Conservation (phyloP, 1,140 invertebrate genomes). For the Octopus bimaculoides region DNA sequence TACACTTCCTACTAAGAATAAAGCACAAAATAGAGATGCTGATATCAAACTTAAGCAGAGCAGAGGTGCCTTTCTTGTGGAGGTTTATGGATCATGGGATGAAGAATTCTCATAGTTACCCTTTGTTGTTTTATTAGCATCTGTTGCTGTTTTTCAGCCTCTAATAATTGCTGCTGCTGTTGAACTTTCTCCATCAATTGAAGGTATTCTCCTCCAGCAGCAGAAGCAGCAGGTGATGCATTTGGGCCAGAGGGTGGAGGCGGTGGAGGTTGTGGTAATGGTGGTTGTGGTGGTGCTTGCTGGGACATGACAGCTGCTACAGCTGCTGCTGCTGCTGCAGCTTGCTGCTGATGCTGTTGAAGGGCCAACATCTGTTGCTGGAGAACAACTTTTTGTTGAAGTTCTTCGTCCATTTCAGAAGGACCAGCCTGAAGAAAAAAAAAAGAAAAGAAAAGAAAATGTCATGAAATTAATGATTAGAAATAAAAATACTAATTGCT, state of each 20-base stretch:
- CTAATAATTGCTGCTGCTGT: constrained; percentile 46
- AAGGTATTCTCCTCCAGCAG: constrained; percentile 19
- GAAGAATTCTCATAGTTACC: constrained; percentile 15
- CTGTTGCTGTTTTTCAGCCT: constrained; percentile 39
- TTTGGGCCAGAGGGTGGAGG: constrained; percentile 14
- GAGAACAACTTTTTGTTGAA: constrained; percentile 24
- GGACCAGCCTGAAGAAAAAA: neutral
- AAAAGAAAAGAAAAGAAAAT: neutral
- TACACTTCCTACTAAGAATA: no score
- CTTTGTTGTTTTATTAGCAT: constrained; percentile 30
- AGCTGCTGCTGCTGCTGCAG: neutral
- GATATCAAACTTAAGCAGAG: no score
- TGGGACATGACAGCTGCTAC: neutral
- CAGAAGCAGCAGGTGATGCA: constrained; percentile 7
- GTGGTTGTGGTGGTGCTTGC: constrained; percentile 5
- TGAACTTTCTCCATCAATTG: constrained; percentile 45
- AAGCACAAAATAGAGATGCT: no score
- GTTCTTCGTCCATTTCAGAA: constrained; percentile 9
- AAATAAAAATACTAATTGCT: no score
- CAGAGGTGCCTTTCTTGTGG: no score
- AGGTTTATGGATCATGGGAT: no score
- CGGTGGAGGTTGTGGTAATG: constrained; percentile 11
- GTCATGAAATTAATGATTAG: no score
- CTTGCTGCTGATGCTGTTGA: constrained; percentile 21
- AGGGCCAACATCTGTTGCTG: constrained; percentile 28